Evolutionary conservation across 2,888 invertebrate genomes (phyloP), one percentile per base, ranked within the genome.

Genomic region (Leucoma salicis): DNA sequence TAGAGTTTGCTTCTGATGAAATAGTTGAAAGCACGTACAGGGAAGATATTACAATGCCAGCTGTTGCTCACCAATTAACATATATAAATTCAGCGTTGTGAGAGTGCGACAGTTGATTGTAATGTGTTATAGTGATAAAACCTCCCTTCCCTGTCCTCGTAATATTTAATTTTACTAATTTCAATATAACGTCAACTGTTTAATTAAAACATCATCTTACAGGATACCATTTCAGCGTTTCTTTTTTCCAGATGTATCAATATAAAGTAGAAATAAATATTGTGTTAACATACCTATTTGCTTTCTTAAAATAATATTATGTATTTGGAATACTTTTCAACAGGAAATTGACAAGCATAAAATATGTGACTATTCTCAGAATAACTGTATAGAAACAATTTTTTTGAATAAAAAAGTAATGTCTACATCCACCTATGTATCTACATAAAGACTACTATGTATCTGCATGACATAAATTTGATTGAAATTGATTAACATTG

Each of bases 11-110:
- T 39, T 21, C 6, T 8, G 21, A 41, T 16, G 31, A 38, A 39
- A 43, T 27, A 36, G 32, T 32, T 16, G 41, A 25, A 35, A 35
- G 31, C 39, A 28, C 36, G 42, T 38, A 39, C 40, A 32, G 28
- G 42, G 25, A 13, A 42, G 35, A 47, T 2, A 45, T 51, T 42
- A 44, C 41, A 38, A 31, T 21, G 15, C 12, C 47, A 49, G 35
- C 25, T 53, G 46, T 39, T 41, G 18, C 25, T 14, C 31, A 39
- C 28, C 35, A 25, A n/a, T n/a, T 27, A 42, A 35, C 16, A 25
- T 31, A 18, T 24, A 39, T 14, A 11, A 36, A 13, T 21, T 29
- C 16, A 15, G 16, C 12, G 6, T 16, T 14, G 29, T n/a, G 18
- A n/a, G 12, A 41, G 46, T 27, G 29, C 25, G 39, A 39, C 35